Evolutionary conservation across 2,888 invertebrate genomes (phyloP).

Genomic region (Oscheius sp.): DNA sequence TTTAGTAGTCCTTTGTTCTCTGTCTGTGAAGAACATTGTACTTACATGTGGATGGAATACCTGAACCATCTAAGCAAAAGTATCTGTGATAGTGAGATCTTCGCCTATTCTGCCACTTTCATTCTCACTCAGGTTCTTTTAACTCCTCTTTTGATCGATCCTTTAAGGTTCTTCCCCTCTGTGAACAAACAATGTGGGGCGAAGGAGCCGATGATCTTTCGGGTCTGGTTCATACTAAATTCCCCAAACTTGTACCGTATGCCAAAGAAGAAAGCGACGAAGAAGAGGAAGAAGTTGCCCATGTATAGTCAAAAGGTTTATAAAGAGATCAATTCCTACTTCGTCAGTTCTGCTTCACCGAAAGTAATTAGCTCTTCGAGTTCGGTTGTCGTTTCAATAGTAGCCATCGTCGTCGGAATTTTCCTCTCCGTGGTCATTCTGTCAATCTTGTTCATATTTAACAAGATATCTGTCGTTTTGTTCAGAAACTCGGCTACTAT

Average conservation of each 20-base stretch:
- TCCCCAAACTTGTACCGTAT: slow-evolving; percentile 53
- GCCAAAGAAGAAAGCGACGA: slow-evolving; percentile 50
- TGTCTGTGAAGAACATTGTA: slow-evolving; percentile 58
- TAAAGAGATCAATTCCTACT: too few species aligned
- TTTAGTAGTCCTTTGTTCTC: slow-evolving; percentile 51
- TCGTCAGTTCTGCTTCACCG: too few species aligned
- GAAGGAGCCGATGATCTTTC: slow-evolving; percentile 50
- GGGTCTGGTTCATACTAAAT: slow-evolving; percentile 48
- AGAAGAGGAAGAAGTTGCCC: slow-evolving; percentile 63
- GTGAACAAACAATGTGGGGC: slow-evolving; percentile 48
- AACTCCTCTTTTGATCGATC: neutral
- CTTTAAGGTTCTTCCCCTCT: slow-evolving; percentile 60
- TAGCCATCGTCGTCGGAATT: too few species aligned
- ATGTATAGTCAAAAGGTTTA: slow-evolving; percentile 38
- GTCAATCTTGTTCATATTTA: too few species aligned
- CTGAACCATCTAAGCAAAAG: slow-evolving; percentile 52
- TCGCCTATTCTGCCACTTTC: slow-evolving; percentile 63
- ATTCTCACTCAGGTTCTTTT: slow-evolving; percentile 49
- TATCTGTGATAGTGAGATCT: slow-evolving; percentile 48
- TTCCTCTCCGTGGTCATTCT: too few species aligned
- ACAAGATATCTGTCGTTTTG: neutral
- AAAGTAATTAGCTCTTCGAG: too few species aligned
- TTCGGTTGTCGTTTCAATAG: too few species aligned
- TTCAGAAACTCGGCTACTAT: neutral
- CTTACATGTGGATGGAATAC: slow-evolving; percentile 63